A percentile compares a stretch with the other conserved stretches of the same genome.
Evolutionary conservation across 2,797 vertebrate genomes (phyloP).

Genomic region (Trachurus trachurus): DNA sequence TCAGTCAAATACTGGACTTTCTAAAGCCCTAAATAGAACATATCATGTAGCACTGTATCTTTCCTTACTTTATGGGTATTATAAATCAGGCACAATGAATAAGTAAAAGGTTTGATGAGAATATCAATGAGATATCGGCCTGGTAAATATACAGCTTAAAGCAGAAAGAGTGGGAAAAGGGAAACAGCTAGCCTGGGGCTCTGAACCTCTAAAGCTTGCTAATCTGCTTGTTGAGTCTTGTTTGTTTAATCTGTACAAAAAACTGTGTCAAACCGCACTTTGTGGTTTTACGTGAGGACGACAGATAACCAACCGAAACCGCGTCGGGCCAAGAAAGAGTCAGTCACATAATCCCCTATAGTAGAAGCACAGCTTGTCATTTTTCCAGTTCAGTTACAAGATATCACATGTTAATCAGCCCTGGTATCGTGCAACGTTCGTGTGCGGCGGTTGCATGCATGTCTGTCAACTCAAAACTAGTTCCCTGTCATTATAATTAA

Average conservation of each 20-base stretch:
- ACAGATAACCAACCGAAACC: not conserved
- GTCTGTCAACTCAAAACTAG: not conserved
- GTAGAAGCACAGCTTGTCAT: not conserved
- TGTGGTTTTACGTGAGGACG: not conserved
- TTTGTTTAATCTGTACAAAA: not conserved
- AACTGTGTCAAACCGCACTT: not conserved
- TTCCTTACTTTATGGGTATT: not conserved
- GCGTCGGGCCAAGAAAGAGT: not conserved
- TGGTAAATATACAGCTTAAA: not conserved
- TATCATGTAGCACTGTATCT: not conserved
- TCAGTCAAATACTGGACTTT: not conserved
- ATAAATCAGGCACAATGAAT: not conserved
- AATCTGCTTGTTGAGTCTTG: too few relatives aligned
- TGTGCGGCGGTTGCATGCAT: not conserved
- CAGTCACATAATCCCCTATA: too few relatives aligned
- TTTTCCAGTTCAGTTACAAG: not conserved
- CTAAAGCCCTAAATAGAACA: not conserved
- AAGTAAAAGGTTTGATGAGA: not conserved
- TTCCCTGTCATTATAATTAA: not conserved
- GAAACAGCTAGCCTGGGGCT: not conserved
- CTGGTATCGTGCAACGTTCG: not conserved
- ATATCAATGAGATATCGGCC: not conserved
- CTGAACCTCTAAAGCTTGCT: not conserved
- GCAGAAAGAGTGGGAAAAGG: not conserved
- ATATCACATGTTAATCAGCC: not conserved